phyloP scores from a whole-genome alignment of 1,140 invertebrate genomes.

The honey bee (Apis mellifera) region DNA sequence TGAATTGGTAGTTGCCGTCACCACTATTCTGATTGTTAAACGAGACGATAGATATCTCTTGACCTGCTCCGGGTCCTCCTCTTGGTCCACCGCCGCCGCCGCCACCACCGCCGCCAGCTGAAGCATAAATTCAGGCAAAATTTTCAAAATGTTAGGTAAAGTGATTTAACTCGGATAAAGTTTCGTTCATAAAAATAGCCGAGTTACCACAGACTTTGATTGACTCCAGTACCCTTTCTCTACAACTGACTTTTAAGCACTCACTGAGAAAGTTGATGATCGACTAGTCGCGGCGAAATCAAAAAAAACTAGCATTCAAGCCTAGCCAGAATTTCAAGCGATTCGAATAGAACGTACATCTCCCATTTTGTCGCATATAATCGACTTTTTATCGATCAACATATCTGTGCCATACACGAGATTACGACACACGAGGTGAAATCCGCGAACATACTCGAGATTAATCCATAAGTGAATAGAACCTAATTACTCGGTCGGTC shows the following conservation, averaged over 20 bases:
- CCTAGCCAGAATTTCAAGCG: not conserved
- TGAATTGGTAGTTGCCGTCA: slow-evolving; percentile 80
- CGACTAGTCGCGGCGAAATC: not conserved
- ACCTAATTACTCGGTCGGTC: slow-evolving; percentile 31
- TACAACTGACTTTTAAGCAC: slow-evolving; percentile 1
- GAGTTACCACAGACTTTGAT: not conserved
- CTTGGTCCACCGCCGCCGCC: slow-evolving; percentile 64
- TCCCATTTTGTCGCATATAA: not conserved
- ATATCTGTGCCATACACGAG: slow-evolving; percentile 2
- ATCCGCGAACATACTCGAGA: slow-evolving; percentile 27
- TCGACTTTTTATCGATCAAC: slow-evolving; percentile 32
- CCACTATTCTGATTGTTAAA: slow-evolving; percentile 81
- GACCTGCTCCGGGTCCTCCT: slow-evolving; percentile 69
- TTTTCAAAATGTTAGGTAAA: not conserved
- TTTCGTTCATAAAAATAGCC: not conserved
- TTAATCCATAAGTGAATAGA: slow-evolving; percentile 46
- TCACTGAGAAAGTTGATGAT: slow-evolving; percentile 6
- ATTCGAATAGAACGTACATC: not conserved
- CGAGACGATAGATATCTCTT: slow-evolving; percentile 81
- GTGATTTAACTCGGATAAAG: not conserved
- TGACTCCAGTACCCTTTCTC: not conserved
- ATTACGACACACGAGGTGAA: slow-evolving; percentile 36
- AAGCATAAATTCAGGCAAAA: not conserved
- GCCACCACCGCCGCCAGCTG: slow-evolving; percentile 70
- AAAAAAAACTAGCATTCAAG: not conserved